Conservation (phyloP, 2,113 vertebrate genomes). For the Saccopteryx leptura region DNA sequence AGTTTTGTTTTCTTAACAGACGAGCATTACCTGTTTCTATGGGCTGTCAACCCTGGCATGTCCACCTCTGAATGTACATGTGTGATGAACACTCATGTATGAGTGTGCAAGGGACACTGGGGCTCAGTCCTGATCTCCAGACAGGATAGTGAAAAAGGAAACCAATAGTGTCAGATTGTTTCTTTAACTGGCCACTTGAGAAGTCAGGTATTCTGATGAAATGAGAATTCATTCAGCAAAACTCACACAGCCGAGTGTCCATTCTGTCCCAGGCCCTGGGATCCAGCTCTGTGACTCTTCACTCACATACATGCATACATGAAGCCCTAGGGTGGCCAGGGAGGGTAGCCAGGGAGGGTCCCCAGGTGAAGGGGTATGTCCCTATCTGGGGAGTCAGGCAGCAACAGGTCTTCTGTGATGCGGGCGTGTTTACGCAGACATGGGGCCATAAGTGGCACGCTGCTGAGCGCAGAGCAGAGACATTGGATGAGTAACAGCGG, state of each 20-base stretch:
- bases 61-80: rapidly evolving
- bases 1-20: background rate
- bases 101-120: background rate
- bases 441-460: rapidly evolving
- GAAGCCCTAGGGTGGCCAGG: background rate
- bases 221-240: background rate
- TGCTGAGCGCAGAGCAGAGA: background rate
- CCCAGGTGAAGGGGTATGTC: background rate
- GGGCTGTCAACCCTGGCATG: background rate
- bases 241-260: rapidly evolving
- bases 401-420: background rate
- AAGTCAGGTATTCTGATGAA: background rate
- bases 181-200: background rate
- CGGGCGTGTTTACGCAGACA: rapidly evolving
- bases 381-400: background rate
- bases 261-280: background rate
- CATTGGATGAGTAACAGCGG: rapidly evolving
- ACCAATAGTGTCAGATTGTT: background rate
- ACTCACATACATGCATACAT: rapidly evolving
- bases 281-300: background rate
- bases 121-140: background rate
- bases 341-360: too few relatives aligned
- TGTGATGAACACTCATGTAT: background rate
- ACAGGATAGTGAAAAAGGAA: background rate
- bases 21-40: background rate